Evolutionary conservation across 2,113 vertebrate genomes (phyloP), one percentile per base, ranked within the genome.

Genomic region (Oxygymnocypris stewartii): DNA sequence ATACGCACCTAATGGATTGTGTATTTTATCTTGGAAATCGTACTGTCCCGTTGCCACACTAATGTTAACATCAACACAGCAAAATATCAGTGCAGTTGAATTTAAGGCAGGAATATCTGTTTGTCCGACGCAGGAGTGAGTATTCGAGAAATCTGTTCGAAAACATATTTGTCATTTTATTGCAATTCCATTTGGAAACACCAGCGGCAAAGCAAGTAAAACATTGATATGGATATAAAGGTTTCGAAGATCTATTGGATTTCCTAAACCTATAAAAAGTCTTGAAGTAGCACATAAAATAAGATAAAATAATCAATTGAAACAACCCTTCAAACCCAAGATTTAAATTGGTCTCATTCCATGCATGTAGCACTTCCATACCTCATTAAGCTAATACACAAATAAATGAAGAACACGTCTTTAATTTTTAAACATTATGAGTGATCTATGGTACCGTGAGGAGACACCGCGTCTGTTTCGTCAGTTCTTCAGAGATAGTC

Each of bases 381-480:
- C 67, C 35, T 75, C 82, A 84, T 84, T 74, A 84, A 57, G 67
- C 82, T 74, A 74, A 84, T 84, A 59, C n/a, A 75, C 44, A 82
- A 71, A 82, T 51, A 82, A 82, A 54, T 13, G 44, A 82, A 42
- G 23, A 75, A 84, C 82, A 59, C 20, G 2, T 84, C 44, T 51
- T 71, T 82, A 82, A 71, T 84, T 84, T 84, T 74, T 42, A 6
- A 74, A 85, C 23, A 4, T 78, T 69, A 73, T 54, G 44, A 82
- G 81, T 82, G 82, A 44, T 81, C n/a, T 6, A 25, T 44, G 35
- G 76, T 51, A 51, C 31, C 28, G 14, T 71, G 79, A 74, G 4
- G 80, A 67, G 73, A 84, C 37, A 13, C 20, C 31, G 37, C 6
- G 57, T 51, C 74, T 77, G 63, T 47, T 84, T 44, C 73, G 14